Conservation (phyloP, 2,888 invertebrate species). For the Mechanitis messenoides region DNA sequence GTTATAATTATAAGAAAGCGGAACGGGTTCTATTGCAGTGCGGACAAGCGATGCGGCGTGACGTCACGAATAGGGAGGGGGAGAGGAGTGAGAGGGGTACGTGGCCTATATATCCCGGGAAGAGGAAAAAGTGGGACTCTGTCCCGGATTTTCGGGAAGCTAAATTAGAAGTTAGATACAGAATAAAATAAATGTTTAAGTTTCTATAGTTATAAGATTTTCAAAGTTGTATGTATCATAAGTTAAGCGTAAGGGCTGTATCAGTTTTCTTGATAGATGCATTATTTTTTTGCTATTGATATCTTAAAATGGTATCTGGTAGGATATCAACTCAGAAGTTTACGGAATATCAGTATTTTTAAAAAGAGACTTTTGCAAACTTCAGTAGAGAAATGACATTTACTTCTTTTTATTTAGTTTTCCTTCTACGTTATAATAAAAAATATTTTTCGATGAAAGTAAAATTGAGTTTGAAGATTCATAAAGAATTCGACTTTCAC, state of each 20-base stretch:
- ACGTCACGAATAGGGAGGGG: constrained; percentile 35
- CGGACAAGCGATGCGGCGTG: constrained; percentile 35
- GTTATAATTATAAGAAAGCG: constrained; percentile 16
- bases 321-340: no score
- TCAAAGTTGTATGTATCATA: background rate
- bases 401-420: no score
- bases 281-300: no score
- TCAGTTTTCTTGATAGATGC: no score
- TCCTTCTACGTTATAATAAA: no score
- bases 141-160: constrained; percentile 36
- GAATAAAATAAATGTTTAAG: constrained; percentile 6
- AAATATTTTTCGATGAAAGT: background rate
- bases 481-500: constrained; percentile 4
- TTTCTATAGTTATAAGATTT: background rate
- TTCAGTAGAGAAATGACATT: no score
- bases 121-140: constrained; percentile 36
- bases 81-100: constrained; percentile 27
- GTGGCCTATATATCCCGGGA: constrained; percentile 46
- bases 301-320: no score
- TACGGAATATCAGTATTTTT: no score
- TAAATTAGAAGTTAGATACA: constrained; percentile 21
- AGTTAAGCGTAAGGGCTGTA: no score
- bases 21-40: constrained; percentile 34
- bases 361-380: no score
- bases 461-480: background rate